These are phyloP conservation scores for Drosophila lacteicornis DNA, from an alignment of 1,140 invertebrate species.

Conservation along the genomic window DNA sequence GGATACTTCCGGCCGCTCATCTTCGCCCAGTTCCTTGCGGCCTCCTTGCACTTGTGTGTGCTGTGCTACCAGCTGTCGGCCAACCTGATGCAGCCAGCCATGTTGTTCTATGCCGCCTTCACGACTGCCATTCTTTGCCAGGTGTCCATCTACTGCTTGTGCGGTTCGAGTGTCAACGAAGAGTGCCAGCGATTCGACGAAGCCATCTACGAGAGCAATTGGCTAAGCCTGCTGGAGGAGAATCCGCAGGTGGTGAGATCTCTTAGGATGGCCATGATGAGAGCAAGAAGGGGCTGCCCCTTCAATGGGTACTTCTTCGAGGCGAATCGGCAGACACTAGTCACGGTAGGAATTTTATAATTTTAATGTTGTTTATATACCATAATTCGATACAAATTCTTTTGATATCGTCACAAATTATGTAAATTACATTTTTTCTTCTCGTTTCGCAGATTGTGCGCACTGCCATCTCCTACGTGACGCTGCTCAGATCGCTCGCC, in stretches of 20 bases:
- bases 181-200: conserved; percentile 19
- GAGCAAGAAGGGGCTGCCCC: conserved; percentile 14
- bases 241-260: conserved; percentile 13
- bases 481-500: conserved; percentile 40
- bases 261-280: conserved; percentile 32
- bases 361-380: not conserved
- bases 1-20: conserved; percentile 47
- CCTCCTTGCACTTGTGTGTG: conserved; percentile 56
- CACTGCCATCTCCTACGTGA: conserved; percentile 49
- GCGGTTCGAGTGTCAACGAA: conserved; percentile 35
- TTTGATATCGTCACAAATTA: not conserved
- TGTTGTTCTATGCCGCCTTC: conserved; percentile 54
- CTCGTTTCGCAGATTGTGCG: conserved; percentile 39
- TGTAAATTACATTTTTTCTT: not conserved
- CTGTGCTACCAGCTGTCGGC: conserved; percentile 50
- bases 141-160: conserved; percentile 57
- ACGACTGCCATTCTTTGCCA: conserved; percentile 44
- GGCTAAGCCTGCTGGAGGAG: conserved; percentile 6
- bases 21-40: conserved; percentile 35
- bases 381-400: not conserved
- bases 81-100: conserved; percentile 28
- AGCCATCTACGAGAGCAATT: conserved; percentile 49
- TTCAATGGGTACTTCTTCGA: conserved; percentile 52
- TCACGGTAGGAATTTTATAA: conserved; percentile 17
- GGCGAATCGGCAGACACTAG: conserved; percentile 40